These are phyloP conservation scores for Drosophila bocki DNA, from an alignment of 1,140 invertebrate species.

Conservation along the genomic window DNA sequence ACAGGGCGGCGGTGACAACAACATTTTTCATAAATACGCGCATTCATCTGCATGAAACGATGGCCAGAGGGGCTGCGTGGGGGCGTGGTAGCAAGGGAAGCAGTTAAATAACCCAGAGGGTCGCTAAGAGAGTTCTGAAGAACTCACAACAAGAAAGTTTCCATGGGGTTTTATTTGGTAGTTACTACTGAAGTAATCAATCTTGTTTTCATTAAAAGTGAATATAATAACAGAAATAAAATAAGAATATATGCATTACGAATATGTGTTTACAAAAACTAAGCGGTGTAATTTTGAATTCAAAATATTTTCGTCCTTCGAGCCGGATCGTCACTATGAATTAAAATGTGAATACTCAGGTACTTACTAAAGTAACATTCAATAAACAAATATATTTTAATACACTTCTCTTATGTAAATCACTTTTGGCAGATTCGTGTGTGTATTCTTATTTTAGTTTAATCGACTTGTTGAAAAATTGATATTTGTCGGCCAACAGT, in stretches of 20 bases:
- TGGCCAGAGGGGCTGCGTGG: constrained; percentile 32
- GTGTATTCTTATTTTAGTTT: too few relatives aligned
- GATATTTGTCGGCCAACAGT: too few relatives aligned
- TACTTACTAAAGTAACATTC: too few relatives aligned
- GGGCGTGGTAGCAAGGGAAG: neutral
- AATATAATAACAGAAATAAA: too few relatives aligned
- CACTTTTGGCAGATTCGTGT: neutral
- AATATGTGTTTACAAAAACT: too few relatives aligned
- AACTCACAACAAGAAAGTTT: neutral
- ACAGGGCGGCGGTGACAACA: constrained; percentile 67
- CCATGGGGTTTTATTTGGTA: neutral
- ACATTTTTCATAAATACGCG: constrained; percentile 80
- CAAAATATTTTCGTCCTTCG: too few relatives aligned
- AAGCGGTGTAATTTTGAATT: too few relatives aligned
- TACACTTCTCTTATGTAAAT: neutral
- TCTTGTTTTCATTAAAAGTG: too few relatives aligned
- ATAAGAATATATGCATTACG: too few relatives aligned
- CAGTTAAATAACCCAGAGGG: constrained; percentile 15
- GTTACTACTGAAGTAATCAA: neutral
- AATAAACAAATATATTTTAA: neutral
- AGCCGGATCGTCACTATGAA: too few relatives aligned
- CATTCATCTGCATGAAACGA: constrained; percentile 80
- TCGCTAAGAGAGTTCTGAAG: neutral
- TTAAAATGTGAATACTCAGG: too few relatives aligned
- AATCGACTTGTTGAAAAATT: neutral